Evolutionary conservation across 1,140 invertebrate genomes (phyloP).

Genomic region (Pseudoatta argentina): DNA sequence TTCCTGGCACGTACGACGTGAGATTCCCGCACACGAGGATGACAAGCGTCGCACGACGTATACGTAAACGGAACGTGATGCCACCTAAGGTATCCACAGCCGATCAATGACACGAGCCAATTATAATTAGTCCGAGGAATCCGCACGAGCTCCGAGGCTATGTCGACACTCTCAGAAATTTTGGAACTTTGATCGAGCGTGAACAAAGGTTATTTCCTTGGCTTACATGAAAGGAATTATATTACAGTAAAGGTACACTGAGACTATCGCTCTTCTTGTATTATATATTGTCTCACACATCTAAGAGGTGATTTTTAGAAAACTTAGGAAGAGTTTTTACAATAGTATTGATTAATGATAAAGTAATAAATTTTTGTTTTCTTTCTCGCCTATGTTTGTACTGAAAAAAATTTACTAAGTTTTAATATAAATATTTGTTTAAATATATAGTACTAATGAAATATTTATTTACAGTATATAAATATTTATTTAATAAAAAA

Average conservation of each 20-base stretch:
- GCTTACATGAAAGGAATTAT: not conserved
- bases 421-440: too few relatives aligned
- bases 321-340: not conserved
- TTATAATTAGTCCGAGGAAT: conserved; percentile 58
- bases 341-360: not conserved
- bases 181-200: conserved; percentile 53
- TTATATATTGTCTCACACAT: not conserved
- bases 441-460: too few relatives aligned
- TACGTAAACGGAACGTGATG: conserved; percentile 55
- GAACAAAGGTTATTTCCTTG: not conserved
- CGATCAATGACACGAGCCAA: conserved; percentile 61
- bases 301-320: not conserved
- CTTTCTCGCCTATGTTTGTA: not conserved
- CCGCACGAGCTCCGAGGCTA: conserved; percentile 10
- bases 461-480: too few relatives aligned
- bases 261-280: not conserved
- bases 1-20: conserved; percentile 54
- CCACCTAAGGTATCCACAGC: conserved; percentile 41
- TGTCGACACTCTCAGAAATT: conserved; percentile 56
- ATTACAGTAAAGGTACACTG: not conserved
- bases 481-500: too few relatives aligned
- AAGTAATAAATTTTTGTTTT: not conserved
- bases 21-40: conserved; percentile 49
- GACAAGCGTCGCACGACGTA: conserved; percentile 43
- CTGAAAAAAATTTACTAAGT: too few relatives aligned